Base-by-base conservation (phyloP, 2,888 invertebrate genomes). In the Calephelis perditalis region DNA sequence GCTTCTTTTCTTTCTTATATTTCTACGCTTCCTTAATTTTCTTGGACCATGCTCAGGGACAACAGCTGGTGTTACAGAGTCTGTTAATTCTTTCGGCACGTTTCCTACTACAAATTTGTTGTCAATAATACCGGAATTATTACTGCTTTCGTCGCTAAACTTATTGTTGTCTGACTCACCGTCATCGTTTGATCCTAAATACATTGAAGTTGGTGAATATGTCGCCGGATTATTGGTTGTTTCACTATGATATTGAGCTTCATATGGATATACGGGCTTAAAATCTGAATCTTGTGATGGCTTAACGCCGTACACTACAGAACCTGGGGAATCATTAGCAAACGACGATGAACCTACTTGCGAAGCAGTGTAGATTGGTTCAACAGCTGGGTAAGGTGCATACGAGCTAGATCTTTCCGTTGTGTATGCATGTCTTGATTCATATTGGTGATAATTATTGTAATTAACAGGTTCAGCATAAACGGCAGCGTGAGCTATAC, bases 41-140 rank as follows among this genome's bases (percentile, higher is more conserved):
- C 94, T 82, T 0, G 94, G 94, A 1, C 94, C 94, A 75, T 94
- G 94, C 78, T 94, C 94, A 0, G 94, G 93, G 5, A 94, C 93
- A 6, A 92, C 89, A 5, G 91, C 92, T 0, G 93, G 92, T 2
- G 92, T 92, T 2, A 83, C 91, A 43, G 90, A 82, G 62, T 92
- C 91, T 49, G 79, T 74, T 55, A 91, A 71, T 63, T 93, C 93
- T 73, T 94, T 93, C 0, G 93, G 93, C 1, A 94, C 85, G 70
- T 91, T 94, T 0, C 94, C 94, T 2, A 94, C 94, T 0, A 94
- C 94, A 76, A 94, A 94, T 73, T 94, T 92, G 57, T 82, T 87
- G 46, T 89, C 84, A 59, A 68, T 77, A 9, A 72, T 68, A 63
- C 78, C 83, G 7, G 68, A 62, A 46, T 77, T 75, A 52, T 72